Percentiles rank a stretch among this genome's conserved stretches.
Evolutionary conservation across 2,888 invertebrate genomes (phyloP).

Genomic region (Prenolepis imparis): DNA sequence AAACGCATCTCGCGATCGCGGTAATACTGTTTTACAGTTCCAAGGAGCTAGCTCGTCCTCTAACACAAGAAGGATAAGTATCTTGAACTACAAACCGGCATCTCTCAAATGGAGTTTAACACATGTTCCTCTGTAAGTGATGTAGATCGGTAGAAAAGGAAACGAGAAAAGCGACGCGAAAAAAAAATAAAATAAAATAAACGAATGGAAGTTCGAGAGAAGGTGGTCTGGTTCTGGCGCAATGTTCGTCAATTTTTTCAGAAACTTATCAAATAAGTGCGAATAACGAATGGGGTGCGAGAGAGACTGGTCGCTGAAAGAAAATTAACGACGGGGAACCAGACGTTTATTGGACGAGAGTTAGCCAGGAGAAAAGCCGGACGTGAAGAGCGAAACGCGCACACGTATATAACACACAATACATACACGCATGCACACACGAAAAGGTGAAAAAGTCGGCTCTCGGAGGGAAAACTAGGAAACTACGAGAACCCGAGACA

Average conservation of each 20-base stretch:
- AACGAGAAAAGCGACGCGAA: background rate
- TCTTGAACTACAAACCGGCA: slow-evolving; percentile 32
- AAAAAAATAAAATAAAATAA: no score
- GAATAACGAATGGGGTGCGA: slow-evolving; percentile 31
- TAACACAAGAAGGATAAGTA: slow-evolving; percentile 33
- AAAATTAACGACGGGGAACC: slow-evolving; percentile 38
- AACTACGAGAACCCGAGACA: background rate
- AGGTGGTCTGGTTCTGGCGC: slow-evolving; percentile 49
- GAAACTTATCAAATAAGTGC: slow-evolving; percentile 56
- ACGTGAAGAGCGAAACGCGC: slow-evolving; percentile 4
- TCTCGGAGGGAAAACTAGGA: slow-evolving; percentile 18
- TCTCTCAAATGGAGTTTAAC: no score
- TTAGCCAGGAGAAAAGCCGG: slow-evolving; percentile 18
- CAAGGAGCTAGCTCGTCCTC: slow-evolving; percentile 6
- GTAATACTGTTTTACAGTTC: background rate
- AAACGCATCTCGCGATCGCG: slow-evolving; percentile 18
- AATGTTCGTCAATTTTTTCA: slow-evolving; percentile 62
- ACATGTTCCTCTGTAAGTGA: slow-evolving; percentile 19
- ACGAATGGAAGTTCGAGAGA: background rate
- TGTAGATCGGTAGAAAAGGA: background rate
- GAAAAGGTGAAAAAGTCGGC: background rate
- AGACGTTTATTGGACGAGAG: slow-evolving; percentile 23
- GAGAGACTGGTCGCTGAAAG: slow-evolving; percentile 26
- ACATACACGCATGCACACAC: slow-evolving; percentile 7
- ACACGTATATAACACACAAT: background rate